These are phyloP conservation scores for Genyomyrus donnyi DNA, from an alignment of 2,113 vertebrate species.

Conservation along the genomic window DNA sequence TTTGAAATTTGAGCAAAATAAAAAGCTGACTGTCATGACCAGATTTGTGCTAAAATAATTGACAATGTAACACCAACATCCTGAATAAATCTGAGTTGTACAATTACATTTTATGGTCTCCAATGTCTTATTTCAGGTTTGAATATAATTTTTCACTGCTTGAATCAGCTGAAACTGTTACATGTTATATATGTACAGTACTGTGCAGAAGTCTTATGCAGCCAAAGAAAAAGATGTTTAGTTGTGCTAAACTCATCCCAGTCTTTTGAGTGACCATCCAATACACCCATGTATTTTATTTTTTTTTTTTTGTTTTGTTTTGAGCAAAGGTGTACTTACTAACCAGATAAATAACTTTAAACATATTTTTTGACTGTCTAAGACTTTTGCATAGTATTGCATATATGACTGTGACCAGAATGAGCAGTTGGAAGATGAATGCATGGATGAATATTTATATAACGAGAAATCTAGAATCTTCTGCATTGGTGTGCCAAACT, in stretches of 20 bases:
- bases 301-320: not conserved
- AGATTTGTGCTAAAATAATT: conserved; percentile 18
- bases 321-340: not conserved
- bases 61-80: conserved; percentile 19
- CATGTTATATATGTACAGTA: not conserved
- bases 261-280: not conserved
- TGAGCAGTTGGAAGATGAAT: not conserved
- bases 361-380: not conserved
- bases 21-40: conserved; percentile 17
- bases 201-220: not conserved
- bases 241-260: not conserved
- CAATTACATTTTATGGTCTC: not conserved
- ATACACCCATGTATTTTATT: not conserved
- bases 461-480: not conserved
- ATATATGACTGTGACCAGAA: not conserved
- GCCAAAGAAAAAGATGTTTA: not conserved
- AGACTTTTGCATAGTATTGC: not conserved
- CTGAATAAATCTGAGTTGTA: conserved; percentile 36
- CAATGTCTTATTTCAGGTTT: not conserved
- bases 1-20: conserved; percentile 27
- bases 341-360: not conserved
- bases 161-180: not conserved
- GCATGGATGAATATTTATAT: not conserved
- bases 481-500: not conserved
- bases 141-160: not conserved